A percentile compares a stretch with the other conserved stretches of the same genome.
Evolutionary conservation across 2,888 invertebrate species (phyloP).

Genomic region (Geotrupes spiniger): DNA sequence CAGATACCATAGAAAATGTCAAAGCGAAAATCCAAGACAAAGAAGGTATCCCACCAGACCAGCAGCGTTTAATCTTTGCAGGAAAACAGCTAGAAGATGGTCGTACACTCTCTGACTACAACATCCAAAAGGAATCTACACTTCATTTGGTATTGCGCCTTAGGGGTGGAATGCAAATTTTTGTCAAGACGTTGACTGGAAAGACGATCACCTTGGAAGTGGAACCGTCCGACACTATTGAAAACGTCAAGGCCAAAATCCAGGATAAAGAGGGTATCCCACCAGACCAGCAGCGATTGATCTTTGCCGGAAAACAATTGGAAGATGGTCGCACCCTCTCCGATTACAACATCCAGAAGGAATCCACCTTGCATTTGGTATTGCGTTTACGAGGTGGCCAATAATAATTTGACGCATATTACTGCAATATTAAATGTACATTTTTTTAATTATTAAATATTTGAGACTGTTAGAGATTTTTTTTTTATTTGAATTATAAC

Average conservation of each 20-base stretch:
- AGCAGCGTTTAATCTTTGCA: slow-evolving; percentile 85
- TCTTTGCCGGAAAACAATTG: slow-evolving; percentile 66
- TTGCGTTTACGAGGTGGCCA: slow-evolving; percentile 63
- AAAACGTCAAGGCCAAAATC: slow-evolving; percentile 59
- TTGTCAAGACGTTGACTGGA: slow-evolving; percentile 58
- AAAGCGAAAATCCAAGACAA: slow-evolving; percentile 90
- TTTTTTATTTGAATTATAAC: too few relatives aligned
- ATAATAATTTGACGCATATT: slow-evolving; percentile 47
- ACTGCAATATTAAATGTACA: too few relatives aligned
- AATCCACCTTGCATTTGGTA: slow-evolving; percentile 58
- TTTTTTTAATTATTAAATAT: too few relatives aligned
- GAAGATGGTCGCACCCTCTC: slow-evolving; percentile 65
- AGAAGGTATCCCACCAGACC: slow-evolving; percentile 87
- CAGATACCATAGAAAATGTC: slow-evolving; percentile 92
- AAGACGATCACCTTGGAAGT: slow-evolving; percentile 59
- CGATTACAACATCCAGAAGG: slow-evolving; percentile 66
- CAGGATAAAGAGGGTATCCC: slow-evolving; percentile 58
- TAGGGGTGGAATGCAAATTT: slow-evolving; percentile 69
- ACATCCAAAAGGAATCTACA: slow-evolving; percentile 61
- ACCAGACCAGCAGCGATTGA: slow-evolving; percentile 62
- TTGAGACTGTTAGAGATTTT: too few relatives aligned
- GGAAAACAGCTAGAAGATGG: slow-evolving; percentile 85
- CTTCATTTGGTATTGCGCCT: slow-evolving; percentile 60
- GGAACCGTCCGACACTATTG: slow-evolving; percentile 60
- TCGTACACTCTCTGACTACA: slow-evolving; percentile 63